Evolutionary conservation across 2,113 vertebrate genomes (phyloP).

Genomic region (Rhinoderma darwinii): DNA sequence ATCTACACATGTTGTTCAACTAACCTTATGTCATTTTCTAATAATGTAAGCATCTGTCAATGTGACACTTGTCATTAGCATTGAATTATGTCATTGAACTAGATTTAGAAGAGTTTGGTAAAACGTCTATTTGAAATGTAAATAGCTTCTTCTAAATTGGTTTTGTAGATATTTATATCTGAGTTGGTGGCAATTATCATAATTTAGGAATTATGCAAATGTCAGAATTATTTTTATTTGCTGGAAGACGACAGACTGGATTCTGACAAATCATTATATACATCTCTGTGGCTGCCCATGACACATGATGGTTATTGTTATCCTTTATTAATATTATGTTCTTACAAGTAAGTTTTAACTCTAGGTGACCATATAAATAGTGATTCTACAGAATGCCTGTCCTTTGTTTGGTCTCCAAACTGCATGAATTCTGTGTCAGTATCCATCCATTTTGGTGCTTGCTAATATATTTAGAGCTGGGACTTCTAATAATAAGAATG

Average conservation of each 20-base stretch:
- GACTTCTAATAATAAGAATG: no score
- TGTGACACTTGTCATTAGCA: background rate
- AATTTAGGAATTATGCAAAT: constrained; percentile 4
- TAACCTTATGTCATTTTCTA: background rate
- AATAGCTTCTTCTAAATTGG: background rate
- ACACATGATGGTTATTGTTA: background rate
- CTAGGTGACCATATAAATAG: no score
- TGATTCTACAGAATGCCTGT: no score
- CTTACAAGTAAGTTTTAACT: no score
- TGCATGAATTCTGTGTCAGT: no score
- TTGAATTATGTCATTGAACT: background rate
- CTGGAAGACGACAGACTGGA: background rate
- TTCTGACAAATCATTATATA: background rate
- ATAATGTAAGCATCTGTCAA: background rate
- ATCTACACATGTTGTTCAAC: background rate
- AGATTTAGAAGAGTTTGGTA: background rate
- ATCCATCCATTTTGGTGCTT: no score
- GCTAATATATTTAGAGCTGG: no score
- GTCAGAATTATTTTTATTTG: background rate
- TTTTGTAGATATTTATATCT: constrained; percentile 1
- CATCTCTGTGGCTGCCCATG: background rate
- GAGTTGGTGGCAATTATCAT: background rate
- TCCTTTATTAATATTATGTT: background rate
- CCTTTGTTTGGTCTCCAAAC: no score
- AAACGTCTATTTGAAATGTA: background rate